Evolutionary conservation across 2,113 vertebrate genomes (phyloP), one percentile per base, ranked within the genome.

Genomic region (Strix aluco): DNA sequence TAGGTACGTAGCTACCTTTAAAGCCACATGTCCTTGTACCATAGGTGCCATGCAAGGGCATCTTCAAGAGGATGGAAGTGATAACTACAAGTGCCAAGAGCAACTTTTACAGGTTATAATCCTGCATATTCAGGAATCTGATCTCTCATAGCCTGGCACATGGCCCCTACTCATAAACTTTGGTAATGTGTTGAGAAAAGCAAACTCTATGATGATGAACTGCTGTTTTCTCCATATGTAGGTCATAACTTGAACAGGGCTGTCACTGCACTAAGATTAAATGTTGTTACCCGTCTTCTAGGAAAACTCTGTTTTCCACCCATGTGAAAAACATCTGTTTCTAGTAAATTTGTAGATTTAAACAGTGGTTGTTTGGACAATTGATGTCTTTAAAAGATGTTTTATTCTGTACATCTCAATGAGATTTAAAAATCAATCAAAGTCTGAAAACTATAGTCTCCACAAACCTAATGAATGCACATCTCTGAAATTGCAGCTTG

Each of bases 381-480:
- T 3, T 86, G 91, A 80, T 90, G 62, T 88, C 40, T 95, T 80
- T 89, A 77, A 73, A 92, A 92, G 81, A 87, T 54, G 46, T 51
- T 77, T 92, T 78, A n/a, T 88, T 96, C 88, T 66, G 46, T 85
- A 82, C 1, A 6, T 86, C 74, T 95, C 89, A 92, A 75, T 67
- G 65, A 94, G 92, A 95, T 88, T 88, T 94, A 91, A 94, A 92
- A 95, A 95, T 82, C 88, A 86, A n/a, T 92, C 86, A 18, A 87
- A 85, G 51, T 80, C 74, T 91, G 74, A 54, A 86, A 87, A 80
- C 81, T 57, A 55, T 88, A 51, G 34, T 90, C 81, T 77, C 78
- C 59, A 30, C 66, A 77, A 80, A 82, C 74, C 62, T 97, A 90
- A 91, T 96, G 95, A 92, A 91, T 95, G 74, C 30, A 1, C 65